Evolutionary conservation across 2,113 vertebrate genomes (phyloP).

Genomic region (Chlorodrepanis virens): DNA sequence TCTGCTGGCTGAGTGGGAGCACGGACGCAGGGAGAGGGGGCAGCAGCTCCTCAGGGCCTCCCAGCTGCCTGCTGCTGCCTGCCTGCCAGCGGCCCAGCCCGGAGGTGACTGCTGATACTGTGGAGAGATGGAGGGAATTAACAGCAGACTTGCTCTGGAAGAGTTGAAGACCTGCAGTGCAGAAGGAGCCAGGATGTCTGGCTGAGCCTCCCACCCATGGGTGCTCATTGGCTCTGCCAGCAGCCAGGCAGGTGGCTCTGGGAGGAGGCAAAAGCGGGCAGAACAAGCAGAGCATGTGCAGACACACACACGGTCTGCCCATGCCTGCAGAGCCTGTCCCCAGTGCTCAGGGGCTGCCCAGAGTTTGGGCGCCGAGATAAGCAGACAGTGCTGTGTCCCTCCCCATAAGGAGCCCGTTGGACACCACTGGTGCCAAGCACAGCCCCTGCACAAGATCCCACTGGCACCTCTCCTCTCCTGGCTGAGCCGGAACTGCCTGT

Average conservation of each 20-base stretch:
- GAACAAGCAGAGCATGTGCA: not conserved
- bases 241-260: not conserved
- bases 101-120: slow-evolving; percentile 21
- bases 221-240: not conserved
- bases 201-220: not conserved
- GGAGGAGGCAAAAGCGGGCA: not conserved
- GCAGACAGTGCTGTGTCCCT: not conserved
- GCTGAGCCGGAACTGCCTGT: accelerated
- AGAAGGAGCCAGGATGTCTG: not conserved
- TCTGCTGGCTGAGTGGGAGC: not conserved
- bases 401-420: not conserved
- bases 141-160: slow-evolving; percentile 22
- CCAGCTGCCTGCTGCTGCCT: not conserved
- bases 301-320: not conserved
- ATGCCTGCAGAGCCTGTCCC: not conserved
- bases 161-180: not conserved
- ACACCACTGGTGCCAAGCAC: not conserved
- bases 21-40: not conserved
- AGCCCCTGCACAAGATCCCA: not conserved
- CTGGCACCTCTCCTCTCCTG: not conserved
- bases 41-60: not conserved
- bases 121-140: slow-evolving; percentile 31
- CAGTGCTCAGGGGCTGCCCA: accelerated
- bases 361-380: not conserved
- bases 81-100: not conserved